These are phyloP conservation scores for Scaptomyza flava DNA, from an alignment of 2,888 invertebrate species.

Conservation along the genomic window DNA sequence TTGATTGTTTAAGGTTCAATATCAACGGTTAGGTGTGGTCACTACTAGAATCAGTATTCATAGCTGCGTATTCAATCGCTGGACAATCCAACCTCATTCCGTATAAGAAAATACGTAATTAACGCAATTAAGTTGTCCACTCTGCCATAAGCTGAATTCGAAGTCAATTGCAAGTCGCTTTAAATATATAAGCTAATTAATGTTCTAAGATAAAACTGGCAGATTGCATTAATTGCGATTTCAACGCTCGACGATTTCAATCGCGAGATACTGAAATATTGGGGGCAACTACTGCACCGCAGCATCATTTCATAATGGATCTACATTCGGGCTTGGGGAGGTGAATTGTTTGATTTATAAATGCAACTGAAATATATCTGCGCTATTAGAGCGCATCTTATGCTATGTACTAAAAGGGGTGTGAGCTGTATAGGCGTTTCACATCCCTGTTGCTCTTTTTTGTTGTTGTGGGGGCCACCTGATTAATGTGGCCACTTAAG, in stretches of 20 bases:
- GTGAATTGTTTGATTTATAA: constrained; percentile 52
- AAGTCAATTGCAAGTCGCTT: constrained; percentile 49
- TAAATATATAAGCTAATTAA: constrained; percentile 64
- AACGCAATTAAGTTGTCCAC: constrained; percentile 71
- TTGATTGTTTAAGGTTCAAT: constrained; percentile 17
- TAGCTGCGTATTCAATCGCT: constrained; percentile 10
- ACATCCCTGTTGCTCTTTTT: constrained; percentile 10
- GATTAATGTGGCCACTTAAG: constrained; percentile 71
- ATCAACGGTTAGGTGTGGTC: background rate
- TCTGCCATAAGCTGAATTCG: constrained; percentile 20
- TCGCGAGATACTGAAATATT: constrained; percentile 42
- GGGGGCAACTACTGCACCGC: constrained; percentile 22
- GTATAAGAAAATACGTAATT: constrained; percentile 63
- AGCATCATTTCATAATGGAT: constrained; percentile 19
- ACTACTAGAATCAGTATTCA: constrained; percentile 1
- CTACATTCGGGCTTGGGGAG: background rate
- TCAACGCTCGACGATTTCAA: constrained; percentile 68
- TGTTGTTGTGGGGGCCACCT: constrained; percentile 31
- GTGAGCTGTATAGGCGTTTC: constrained; percentile 53
- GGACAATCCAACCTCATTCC: constrained; percentile 22
- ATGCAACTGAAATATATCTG: constrained; percentile 38
- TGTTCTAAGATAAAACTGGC: constrained; percentile 64
- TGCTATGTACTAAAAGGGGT: constrained; percentile 5
- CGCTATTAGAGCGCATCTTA: constrained; percentile 69
- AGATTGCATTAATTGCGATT: constrained; percentile 74